Evolutionary conservation across 2,797 vertebrate genomes (phyloP), one percentile per base, ranked within the genome.

Genomic region (Mastacembelus armatus): DNA sequence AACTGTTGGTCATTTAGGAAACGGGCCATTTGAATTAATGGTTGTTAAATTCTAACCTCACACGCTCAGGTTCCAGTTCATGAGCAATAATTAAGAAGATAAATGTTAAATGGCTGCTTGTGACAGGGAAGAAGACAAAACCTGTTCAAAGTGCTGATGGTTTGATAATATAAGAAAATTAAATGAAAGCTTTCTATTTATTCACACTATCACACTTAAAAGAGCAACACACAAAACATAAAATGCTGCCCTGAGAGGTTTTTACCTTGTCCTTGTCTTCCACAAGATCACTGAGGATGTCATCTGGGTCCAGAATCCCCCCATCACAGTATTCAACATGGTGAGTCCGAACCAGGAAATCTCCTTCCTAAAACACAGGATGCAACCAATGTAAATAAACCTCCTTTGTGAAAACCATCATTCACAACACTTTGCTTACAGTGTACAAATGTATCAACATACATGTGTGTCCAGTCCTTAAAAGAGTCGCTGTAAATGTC

Each of bases 261-360:
- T 83, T 89, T 95, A 99, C 97, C 96, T 97, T 99, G 90, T 98
- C 97, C 85, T 95, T 97, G 92, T 99, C 97, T 90, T 99, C 98
- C n/a, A 97, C 96, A 68, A 99, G 94, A 93, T 99, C 98, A 61
- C 95, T 94, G 77, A 99, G 92, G 36, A 96, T 84, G 63, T 99
- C 98, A 87, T 98, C 98, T 7, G 96, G 97, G 89, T 99, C 97
- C 87, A 99, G 86, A 79, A 99, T 98, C 35, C 97, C 96, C 58
- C 97, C 97, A 50, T 99, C 97, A 76, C 94, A 97, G 73, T 98
- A 97, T 72, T 98, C 97, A 77, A 99, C 93, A 77, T 99, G 97
- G 75, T 98, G 97, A 56, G 96, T 98, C 81, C 95, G 96, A 52
- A 99, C 95, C 91, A 95, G 93, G 72, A 96, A 95, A 75, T 94